Evolutionary conservation across 2,113 vertebrate genomes (phyloP).

Genomic region (Microcebus ravelobensis): DNA sequence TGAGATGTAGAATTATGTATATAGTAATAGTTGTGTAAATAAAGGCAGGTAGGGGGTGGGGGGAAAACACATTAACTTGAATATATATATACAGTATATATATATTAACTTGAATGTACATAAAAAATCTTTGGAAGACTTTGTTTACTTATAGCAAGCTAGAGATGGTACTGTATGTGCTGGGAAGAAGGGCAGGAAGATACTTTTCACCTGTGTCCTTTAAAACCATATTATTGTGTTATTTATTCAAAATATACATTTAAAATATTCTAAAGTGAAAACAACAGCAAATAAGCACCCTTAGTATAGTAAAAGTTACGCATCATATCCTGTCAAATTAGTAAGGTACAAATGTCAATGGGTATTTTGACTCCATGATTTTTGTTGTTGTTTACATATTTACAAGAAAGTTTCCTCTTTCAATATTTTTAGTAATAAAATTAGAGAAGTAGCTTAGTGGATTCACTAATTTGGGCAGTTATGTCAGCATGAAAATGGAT

Average conservation of each 20-base stretch:
- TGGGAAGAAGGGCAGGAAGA: not conserved
- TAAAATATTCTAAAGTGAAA: conserved; percentile 10
- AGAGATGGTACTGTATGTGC: not conserved
- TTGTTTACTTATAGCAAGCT: not conserved
- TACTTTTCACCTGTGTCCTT: not conserved
- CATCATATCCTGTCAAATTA: not conserved
- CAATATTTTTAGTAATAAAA: not conserved
- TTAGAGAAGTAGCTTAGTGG: not conserved
- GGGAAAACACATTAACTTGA: not conserved
- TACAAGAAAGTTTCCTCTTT: not conserved
- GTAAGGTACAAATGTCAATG: not conserved
- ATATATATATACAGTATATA: not conserved
- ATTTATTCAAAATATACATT: conserved; percentile 5
- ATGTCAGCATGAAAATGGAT: not conserved
- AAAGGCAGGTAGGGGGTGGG: not conserved
- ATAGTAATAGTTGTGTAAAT: not conserved
- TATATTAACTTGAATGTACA: not conserved
- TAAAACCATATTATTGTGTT: not conserved
- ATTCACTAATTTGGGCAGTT: not conserved
- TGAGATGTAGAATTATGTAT: not conserved
- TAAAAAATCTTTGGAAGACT: not conserved
- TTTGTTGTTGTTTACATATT: not conserved
- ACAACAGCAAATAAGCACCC: not conserved
- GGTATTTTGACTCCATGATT: not conserved
- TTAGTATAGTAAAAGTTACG: not conserved